These are phyloP conservation scores for Eueremaeus valkanovi DNA, from an alignment of 2,888 invertebrate genomes.

Conservation along the genomic window DNA sequence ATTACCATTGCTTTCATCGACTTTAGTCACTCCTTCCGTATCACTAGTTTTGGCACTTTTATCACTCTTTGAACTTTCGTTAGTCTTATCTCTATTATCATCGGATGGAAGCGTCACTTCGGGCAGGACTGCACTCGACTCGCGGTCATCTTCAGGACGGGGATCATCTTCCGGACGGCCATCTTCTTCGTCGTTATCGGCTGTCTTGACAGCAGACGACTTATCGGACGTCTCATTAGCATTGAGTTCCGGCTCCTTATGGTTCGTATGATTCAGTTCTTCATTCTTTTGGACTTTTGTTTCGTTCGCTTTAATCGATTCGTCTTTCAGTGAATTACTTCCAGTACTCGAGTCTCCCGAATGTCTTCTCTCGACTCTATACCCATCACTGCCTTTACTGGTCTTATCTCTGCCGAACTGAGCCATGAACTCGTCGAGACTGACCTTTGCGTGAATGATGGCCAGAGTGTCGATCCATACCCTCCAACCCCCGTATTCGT, in stretches of 20 bases:
- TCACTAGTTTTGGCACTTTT: slow-evolving; percentile 7
- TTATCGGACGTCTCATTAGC: slow-evolving; percentile 41
- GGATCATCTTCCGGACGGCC: slow-evolving; percentile 35
- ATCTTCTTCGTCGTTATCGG: slow-evolving; percentile 42
- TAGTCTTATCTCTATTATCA: slow-evolving; percentile 52
- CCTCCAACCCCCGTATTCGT: slow-evolving; percentile 98
- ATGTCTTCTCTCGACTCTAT: not conserved
- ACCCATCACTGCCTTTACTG: not conserved
- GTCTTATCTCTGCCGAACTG: slow-evolving; percentile 38
- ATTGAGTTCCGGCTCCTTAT: slow-evolving; percentile 41
- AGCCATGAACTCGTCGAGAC: slow-evolving; percentile 43
- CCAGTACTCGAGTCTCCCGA: not conserved
- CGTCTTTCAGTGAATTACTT: slow-evolving; percentile 30
- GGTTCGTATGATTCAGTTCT: not conserved
- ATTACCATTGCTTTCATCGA: slow-evolving; percentile 39
- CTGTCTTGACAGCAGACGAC: slow-evolving; percentile 12
- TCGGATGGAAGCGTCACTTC: slow-evolving; percentile 48
- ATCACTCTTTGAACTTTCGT: slow-evolving; percentile 44
- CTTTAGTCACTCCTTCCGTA: slow-evolving; percentile 45
- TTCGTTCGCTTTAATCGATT: slow-evolving; percentile 9
- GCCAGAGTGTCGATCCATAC: slow-evolving; percentile 99
- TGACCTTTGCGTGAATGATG: slow-evolving; percentile 96
- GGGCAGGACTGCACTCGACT: not conserved
- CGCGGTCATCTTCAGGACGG: slow-evolving; percentile 41
- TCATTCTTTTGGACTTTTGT: not conserved